phyloP scores from a whole-genome alignment of 1,140 invertebrate species.

The Tetramorium simillimum region DNA sequence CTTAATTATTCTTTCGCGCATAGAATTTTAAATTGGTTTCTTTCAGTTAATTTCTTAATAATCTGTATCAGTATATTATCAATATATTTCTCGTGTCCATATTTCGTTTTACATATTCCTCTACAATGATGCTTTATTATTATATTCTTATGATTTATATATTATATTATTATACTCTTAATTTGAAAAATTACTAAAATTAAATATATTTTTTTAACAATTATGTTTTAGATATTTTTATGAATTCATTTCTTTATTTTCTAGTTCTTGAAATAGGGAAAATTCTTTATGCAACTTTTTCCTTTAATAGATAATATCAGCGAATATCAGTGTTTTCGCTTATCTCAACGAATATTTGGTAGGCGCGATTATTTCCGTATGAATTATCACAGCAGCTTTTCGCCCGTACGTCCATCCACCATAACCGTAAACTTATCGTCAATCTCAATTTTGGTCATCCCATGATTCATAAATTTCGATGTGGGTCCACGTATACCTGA shows the following conservation, averaged over 20 bases:
- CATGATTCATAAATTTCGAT: conserved; percentile 62
- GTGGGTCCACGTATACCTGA: conserved; percentile 72
- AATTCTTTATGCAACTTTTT: neutral
- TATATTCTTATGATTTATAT: neutral
- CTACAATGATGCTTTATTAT: neutral
- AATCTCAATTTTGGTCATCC: conserved; percentile 57
- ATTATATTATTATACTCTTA: neutral
- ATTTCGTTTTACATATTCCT: neutral
- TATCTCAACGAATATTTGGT: neutral
- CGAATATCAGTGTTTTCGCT: neutral
- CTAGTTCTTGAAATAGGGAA: neutral
- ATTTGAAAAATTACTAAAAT: neutral
- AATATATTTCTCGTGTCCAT: neutral
- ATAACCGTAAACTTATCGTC: conserved; percentile 36
- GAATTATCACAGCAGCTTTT: neutral
- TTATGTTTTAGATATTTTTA: neutral
- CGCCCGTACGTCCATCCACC: neutral
- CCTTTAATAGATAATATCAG: neutral
- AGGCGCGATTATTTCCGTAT: neutral
- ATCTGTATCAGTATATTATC: neutral
- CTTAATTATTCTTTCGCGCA: neutral
- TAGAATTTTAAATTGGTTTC: neutral
- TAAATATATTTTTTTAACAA: neutral
- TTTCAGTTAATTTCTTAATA: neutral
- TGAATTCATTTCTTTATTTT: neutral